A percentile compares a stretch with the other conserved stretches of the same genome.
Conservation (phyloP, 2,888 invertebrate genomes). For the Antheraea assamensis region DNA sequence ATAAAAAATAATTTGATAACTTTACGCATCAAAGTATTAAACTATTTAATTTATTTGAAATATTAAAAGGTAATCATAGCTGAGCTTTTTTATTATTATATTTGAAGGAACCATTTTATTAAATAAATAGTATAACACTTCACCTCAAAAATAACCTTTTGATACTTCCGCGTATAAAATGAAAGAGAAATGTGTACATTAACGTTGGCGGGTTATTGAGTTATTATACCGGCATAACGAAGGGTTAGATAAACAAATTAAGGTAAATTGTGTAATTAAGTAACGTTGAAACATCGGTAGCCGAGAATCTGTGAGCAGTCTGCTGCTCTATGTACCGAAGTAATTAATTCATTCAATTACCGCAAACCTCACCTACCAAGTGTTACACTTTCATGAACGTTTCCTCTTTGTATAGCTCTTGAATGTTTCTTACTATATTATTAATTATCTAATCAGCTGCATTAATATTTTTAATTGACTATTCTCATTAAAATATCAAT, state of each 20-base stretch:
- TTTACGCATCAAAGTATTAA: not conserved
- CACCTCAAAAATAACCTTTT: not conserved
- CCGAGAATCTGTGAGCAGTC: not conserved
- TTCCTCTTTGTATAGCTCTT: not conserved
- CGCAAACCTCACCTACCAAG: conserved; percentile 9
- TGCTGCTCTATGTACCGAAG: not conserved
- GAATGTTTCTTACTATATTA: not conserved
- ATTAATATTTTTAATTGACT: not conserved
- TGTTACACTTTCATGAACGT: not conserved
- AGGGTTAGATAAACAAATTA: conserved; percentile 1
- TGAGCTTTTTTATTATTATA: too few species aligned
- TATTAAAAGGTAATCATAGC: too few species aligned
- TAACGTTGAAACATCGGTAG: not conserved
- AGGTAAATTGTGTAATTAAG: conserved; percentile 1
- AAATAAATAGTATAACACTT: too few species aligned
- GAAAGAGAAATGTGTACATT: not conserved
- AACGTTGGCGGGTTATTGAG: not conserved
- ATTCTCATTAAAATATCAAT: not conserved
- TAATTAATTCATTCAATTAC: conserved; percentile 14
- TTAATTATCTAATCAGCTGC: not conserved
- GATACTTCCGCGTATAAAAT: not conserved
- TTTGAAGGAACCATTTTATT: too few species aligned
- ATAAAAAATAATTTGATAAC: not conserved
- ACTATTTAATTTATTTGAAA: too few species aligned
- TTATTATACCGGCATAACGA: not conserved